Percentiles rank a stretch among this genome's conserved stretches.
These are phyloP conservation scores for Hemicordylus capensis DNA, from an alignment of 2,113 vertebrate genomes.

Conservation along the genomic window DNA sequence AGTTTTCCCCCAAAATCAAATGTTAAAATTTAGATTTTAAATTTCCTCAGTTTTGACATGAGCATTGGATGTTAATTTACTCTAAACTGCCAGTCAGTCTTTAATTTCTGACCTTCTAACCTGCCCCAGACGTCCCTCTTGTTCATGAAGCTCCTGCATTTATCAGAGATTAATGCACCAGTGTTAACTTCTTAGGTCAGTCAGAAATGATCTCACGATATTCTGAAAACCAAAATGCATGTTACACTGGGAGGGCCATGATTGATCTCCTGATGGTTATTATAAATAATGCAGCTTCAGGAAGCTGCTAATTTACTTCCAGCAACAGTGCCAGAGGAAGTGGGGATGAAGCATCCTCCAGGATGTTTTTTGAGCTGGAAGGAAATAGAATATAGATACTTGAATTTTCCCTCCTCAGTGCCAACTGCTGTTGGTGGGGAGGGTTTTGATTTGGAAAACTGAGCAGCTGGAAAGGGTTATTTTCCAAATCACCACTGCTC, in stretches of 20 bases:
- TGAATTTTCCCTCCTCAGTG: neutral
- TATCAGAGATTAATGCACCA: conserved; percentile 11
- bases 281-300: neutral
- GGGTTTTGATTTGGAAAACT: neutral
- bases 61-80: neutral
- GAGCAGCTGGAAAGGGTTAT: neutral
- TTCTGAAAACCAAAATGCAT: conserved; percentile 36
- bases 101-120: neutral
- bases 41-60: neutral
- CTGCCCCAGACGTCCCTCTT: neutral
- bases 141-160: no score
- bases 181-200: conserved; percentile 29
- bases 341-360: neutral
- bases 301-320: neutral
- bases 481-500: no score
- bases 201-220: neutral
- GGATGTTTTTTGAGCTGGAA: neutral
- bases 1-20: no score
- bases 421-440: neutral
- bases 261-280: conserved; percentile 40
- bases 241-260: conserved; percentile 1
- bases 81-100: neutral
- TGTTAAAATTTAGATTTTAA: neutral
- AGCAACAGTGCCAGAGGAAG: neutral
- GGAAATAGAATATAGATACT: neutral